Conservation (phyloP, 2,113 vertebrate species). For the Esox niger region DNA sequence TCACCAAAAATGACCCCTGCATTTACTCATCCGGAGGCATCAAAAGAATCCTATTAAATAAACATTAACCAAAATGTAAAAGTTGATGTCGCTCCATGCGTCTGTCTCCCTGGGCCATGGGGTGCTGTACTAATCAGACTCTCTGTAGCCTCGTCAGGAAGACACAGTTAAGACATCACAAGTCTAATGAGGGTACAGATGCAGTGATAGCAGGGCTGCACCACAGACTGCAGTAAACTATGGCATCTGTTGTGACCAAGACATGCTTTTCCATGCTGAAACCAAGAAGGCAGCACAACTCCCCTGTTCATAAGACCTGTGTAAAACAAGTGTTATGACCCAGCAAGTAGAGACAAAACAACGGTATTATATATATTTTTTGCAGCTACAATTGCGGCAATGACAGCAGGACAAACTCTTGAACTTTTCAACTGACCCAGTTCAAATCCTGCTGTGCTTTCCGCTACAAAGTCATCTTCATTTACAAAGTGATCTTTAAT, state of each 20-base stretch:
- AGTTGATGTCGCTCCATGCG: conserved; percentile 15
- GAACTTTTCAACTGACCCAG: neutral
- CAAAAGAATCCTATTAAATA: neutral
- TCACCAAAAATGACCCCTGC: neutral
- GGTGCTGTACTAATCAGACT: conserved; percentile 12
- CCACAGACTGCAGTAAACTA: neutral
- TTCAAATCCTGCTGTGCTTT: neutral
- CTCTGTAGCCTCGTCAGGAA: conserved; percentile 10
- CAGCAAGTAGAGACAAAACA: neutral
- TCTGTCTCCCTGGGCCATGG: conserved; percentile 23
- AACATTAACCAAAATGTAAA: neutral
- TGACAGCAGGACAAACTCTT: too few relatives aligned
- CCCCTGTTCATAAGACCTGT: neutral
- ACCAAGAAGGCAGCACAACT: neutral
- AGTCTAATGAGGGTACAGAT: conserved; percentile 27
- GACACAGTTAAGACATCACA: conserved; percentile 28
- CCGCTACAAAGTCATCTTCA: neutral
- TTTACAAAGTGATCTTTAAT: too few relatives aligned
- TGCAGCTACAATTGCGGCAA: too few relatives aligned
- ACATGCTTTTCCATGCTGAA: too few relatives aligned
- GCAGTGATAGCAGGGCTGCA: conserved; percentile 27
- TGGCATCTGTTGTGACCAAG: neutral
- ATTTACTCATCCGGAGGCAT: neutral
- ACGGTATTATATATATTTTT: too few relatives aligned
- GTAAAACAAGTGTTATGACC: too few relatives aligned